A percentile compares a stretch with the other conserved stretches of the same genome.
Conservation (phyloP, 2,888 invertebrate species). For the Chesias legatella region DNA sequence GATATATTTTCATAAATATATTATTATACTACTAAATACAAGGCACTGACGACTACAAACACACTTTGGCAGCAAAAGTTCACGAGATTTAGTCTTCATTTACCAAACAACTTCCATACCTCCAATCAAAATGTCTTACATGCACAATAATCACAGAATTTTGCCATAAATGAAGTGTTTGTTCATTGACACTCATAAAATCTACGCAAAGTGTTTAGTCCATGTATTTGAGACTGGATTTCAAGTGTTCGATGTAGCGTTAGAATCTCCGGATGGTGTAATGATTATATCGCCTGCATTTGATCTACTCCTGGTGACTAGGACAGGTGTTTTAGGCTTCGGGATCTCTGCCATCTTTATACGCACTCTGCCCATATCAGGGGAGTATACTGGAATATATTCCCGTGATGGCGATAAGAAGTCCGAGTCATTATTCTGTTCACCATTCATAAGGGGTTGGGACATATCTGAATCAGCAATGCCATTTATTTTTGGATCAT, state of each 20-base stretch:
- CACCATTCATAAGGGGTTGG: constrained; percentile 71
- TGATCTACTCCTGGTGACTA: constrained; percentile 87
- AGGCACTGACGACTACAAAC: constrained; percentile 81
- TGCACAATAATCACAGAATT: constrained; percentile 72
- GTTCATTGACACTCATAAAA: constrained; percentile 61
- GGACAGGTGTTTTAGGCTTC: constrained; percentile 89
- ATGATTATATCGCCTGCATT: constrained; percentile 89
- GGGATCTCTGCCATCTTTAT: constrained; percentile 88
- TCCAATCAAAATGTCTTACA: constrained; percentile 47
- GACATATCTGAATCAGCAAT: constrained; percentile 72
- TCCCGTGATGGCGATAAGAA: constrained; percentile 69
- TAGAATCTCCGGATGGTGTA: constrained; percentile 77
- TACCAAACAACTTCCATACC: constrained; percentile 50
- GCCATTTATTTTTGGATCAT: constrained; percentile 70
- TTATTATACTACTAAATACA: constrained; percentile 62
- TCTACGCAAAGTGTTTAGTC: constrained; percentile 56
- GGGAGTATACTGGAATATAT: constrained; percentile 80
- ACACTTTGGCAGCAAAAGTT: constrained; percentile 79
- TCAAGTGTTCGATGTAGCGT: constrained; percentile 70
- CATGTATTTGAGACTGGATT: constrained; percentile 42
- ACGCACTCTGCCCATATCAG: constrained; percentile 88
- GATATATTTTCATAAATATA: constrained; percentile 76
- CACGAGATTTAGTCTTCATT: constrained; percentile 46
- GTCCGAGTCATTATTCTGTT: constrained; percentile 62
- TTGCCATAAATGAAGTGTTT: constrained; percentile 76